Evolutionary conservation across 2,888 invertebrate genomes (phyloP).

Genomic region (Cantharis rufa): DNA sequence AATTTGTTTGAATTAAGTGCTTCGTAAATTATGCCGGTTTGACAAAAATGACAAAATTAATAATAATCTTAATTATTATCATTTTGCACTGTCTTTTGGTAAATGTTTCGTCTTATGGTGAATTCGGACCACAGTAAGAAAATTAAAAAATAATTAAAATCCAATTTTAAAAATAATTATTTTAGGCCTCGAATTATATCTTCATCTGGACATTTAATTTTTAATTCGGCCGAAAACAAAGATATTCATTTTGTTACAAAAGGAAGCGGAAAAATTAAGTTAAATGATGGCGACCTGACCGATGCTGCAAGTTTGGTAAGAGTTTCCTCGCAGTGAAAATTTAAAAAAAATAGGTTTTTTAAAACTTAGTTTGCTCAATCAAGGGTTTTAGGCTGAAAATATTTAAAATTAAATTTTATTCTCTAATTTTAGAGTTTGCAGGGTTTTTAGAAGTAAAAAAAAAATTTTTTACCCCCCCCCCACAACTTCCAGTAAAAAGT

Average conservation of each 20-base stretch:
- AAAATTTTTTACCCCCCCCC: too few species aligned
- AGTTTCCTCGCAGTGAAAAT: too few species aligned
- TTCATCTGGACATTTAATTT: constrained; percentile 78
- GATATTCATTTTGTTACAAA: constrained; percentile 76
- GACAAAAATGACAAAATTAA: background rate
- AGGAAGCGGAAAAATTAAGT: constrained; percentile 70
- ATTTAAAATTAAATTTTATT: too few species aligned
- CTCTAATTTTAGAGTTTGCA: too few species aligned
- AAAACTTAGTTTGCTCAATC: too few species aligned
- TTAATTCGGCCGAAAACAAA: constrained; percentile 76
- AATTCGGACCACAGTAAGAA: background rate
- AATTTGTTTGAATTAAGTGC: background rate
- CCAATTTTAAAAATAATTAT: constrained; percentile 8
- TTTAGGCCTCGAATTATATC: constrained; percentile 68
- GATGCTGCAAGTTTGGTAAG: constrained; percentile 57
- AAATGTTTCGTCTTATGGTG: background rate
- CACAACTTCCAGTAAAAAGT: too few species aligned
- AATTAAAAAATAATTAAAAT: background rate
- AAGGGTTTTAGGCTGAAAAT: too few species aligned
- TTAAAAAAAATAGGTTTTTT: too few species aligned
- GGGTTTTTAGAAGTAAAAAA: too few species aligned
- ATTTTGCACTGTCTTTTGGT: background rate
- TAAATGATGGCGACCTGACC: constrained; percentile 72
- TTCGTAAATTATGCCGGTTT: background rate
- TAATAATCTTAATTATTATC: background rate